Conservation (phyloP, 2,797 vertebrate genomes). For the Tachyglossus aculeatus region DNA sequence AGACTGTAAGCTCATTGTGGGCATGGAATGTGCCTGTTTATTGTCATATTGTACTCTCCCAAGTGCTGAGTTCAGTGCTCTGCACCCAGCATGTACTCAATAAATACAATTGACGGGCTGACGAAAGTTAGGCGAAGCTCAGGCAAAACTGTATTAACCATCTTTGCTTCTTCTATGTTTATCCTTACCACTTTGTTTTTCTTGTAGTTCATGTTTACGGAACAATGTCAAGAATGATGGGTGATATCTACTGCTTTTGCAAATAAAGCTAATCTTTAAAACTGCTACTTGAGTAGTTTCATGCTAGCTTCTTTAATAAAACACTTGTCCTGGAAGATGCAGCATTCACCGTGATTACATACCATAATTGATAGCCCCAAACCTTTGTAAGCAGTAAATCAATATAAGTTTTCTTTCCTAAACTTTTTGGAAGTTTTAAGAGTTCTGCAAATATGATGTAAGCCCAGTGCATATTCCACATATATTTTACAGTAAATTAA, state of each 20-base stretch:
- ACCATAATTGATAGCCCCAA: slow-evolving; percentile 17
- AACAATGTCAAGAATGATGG: slow-evolving; percentile 3
- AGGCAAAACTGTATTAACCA: too few species aligned
- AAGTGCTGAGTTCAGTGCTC: too few species aligned
- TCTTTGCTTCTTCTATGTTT: too few species aligned
- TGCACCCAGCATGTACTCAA: too few species aligned
- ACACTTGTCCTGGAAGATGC: slow-evolving; percentile 14
- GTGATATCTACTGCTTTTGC: background rate
- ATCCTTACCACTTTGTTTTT: too few species aligned
- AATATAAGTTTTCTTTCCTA: slow-evolving; percentile 25
- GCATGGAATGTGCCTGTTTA: too few species aligned
- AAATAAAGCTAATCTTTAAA: slow-evolving; percentile 28
- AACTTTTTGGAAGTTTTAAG: slow-evolving; percentile 8
- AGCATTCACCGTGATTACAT: background rate
- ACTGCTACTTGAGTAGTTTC: background rate
- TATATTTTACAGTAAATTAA: slow-evolving; percentile 18
- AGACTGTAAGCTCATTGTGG: too few species aligned
- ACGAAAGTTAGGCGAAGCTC: too few species aligned
- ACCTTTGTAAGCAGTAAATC: slow-evolving; percentile 35
- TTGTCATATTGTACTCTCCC: too few species aligned
- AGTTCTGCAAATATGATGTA: slow-evolving; percentile 16
- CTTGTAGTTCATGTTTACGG: background rate
- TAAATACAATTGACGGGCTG: too few species aligned
- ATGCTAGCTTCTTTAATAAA: slow-evolving; percentile 28
- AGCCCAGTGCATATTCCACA: background rate